Evolutionary conservation across 1,140 invertebrate species (phyloP), one percentile per base, ranked within the genome.

Genomic region (Cotesia chilonis): DNA sequence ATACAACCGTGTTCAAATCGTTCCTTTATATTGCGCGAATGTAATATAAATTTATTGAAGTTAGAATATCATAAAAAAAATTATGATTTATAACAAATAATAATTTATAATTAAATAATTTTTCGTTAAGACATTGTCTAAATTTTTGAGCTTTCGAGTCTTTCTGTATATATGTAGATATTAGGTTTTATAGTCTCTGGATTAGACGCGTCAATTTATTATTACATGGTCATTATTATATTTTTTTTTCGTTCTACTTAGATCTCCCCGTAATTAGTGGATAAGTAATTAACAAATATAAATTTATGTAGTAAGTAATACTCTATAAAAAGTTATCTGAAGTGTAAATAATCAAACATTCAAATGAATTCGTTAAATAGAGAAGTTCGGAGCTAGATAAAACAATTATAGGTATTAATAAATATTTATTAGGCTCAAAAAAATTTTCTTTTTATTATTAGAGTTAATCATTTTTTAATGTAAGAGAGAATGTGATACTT

Each of bases 151-250:
- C 55, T 70, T 70, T 57, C 64, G 20, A 28, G 14, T 71, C 20
- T 37, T 54, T 64, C 47, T 71, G 69, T 71, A 71, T 64, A 71
- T 71, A 71, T 71, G 69, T 71, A 71, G 69, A 71, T 71, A 71
- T 59, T 70, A 70, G 68, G 35, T 61, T 35, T 28, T 61, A 61
- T 35, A 12, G 35, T 35, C 35, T 28, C 10, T 20, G 60, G 35
- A 35, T 61, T 61, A 61, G 60, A 61, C 60, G 60, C 35, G 20
- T 35, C 35, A 61, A 61, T 47, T 47, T 47, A 47, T 47, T 47
- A 47, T 47, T 7, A 47, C 9, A 41, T 41, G 38, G 9, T 61
- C 35, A 14, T 61, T 61, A 61, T 20, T 35, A 12, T 37, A 28
- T 61, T 35, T 61, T 61, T 61, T 36, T 35, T 35, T 28, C 35